Evolutionary conservation across 2,797 vertebrate species (phyloP).

Genomic region (Buphagus erythrorhynchus): DNA sequence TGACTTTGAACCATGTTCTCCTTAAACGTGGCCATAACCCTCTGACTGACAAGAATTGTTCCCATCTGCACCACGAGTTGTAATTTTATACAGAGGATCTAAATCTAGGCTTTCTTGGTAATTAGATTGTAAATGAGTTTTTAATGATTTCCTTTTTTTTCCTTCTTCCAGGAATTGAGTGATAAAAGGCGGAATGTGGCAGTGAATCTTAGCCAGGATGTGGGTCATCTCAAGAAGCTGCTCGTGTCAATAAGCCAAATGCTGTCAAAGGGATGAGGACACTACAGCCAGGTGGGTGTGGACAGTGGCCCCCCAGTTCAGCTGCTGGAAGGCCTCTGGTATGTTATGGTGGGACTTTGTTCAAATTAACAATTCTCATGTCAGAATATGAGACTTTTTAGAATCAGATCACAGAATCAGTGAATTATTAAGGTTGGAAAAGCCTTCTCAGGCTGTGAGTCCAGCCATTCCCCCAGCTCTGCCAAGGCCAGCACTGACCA

Average conservation of each 20-base stretch:
- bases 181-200: slow-evolving; percentile 86
- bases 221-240: slow-evolving; percentile 92
- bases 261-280: slow-evolving; percentile 88
- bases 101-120: slow-evolving; percentile 32
- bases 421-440: not conserved
- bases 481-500: not conserved
- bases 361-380: not conserved
- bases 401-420: not conserved
- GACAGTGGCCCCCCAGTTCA: not conserved
- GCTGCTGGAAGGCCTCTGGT: not conserved
- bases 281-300: slow-evolving; percentile 73
- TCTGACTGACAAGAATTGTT: not conserved
- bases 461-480: not conserved
- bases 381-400: not conserved
- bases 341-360: not conserved
- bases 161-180: slow-evolving; percentile 82
- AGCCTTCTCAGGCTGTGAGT: not conserved
- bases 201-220: slow-evolving; percentile 89
- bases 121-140: slow-evolving; percentile 41
- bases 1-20: not conserved
- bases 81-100: not conserved
- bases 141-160: not conserved
- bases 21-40: not conserved
- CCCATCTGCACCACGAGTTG: not conserved
- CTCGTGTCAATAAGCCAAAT: slow-evolving; percentile 89